Conservation (phyloP, 2,888 invertebrate species). For the Colletes collaris region DNA sequence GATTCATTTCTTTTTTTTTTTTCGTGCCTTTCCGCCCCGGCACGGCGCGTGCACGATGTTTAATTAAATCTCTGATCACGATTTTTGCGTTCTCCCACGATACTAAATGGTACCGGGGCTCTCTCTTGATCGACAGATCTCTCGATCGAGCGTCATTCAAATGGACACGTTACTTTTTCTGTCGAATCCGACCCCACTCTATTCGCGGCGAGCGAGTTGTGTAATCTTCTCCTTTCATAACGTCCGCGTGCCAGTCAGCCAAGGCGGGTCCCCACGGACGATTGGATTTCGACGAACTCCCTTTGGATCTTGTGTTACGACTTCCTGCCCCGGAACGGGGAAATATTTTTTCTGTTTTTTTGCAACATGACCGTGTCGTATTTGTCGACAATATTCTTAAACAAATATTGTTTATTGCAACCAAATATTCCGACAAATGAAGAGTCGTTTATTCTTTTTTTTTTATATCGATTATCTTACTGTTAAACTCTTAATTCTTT, state of each 20-base stretch:
- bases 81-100: background rate
- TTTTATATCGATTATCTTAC: too few species aligned
- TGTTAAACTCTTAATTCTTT: too few species aligned
- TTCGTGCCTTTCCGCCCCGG: background rate
- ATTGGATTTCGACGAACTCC: background rate
- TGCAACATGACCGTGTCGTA: too few species aligned
- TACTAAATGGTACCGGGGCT: background rate
- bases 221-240: slow-evolving; percentile 44
- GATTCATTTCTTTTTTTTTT: slow-evolving; percentile 1
- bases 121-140: slow-evolving; percentile 38
- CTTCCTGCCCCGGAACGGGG: too few species aligned
- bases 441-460: too few species aligned
- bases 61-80: slow-evolving; percentile 26
- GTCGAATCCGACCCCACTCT: slow-evolving; percentile 35
- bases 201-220: slow-evolving; percentile 33
- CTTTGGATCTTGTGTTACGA: too few species aligned
- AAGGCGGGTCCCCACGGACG: background rate
- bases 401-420: too few species aligned
- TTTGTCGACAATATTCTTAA: too few species aligned
- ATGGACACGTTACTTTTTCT: slow-evolving; percentile 25
- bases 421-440: too few species aligned
- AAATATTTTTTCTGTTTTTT: too few species aligned
- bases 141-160: slow-evolving; percentile 28
- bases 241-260: slow-evolving; percentile 10
- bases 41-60: background rate